Evolutionary conservation across 2,113 vertebrate genomes (phyloP), one percentile per base, ranked within the genome.

Genomic region (Pseudopodoces humilis): DNA sequence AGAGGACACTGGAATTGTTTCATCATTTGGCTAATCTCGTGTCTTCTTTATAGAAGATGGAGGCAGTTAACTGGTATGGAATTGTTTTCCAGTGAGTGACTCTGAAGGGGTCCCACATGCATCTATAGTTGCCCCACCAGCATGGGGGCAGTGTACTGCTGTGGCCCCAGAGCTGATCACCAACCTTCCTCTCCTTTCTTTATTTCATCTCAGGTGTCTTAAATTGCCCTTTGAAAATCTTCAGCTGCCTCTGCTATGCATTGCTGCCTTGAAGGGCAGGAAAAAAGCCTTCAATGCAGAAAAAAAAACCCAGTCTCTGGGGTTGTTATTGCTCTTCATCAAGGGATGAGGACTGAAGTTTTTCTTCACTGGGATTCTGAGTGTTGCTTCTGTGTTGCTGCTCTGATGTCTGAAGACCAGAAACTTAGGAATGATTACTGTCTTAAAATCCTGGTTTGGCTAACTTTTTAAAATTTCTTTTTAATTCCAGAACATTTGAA

Each of bases 401-500:
- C 55, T 84, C 24, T 78, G 22, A 25, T 74, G 41, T 74, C 50
- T 65, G 28, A 87, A 33, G 16, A 33, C 25, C 58, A 77, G 15
- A 9, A 72, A 22, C 2, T 74, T 77, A 59, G 33, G 50, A 70
- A 76, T 50, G 27, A 5, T 77, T 77, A 15, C 53, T 88, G 12
- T 49, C 24, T 63, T 86, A 71, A 91, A 86, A 67, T 71, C 31
- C 13, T 70, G 13, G 2, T 88, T 91, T 80, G 19, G 9, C 71
- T 95, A 74, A 95, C 47, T 1, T 3, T 18, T 83, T n/a, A 59
- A 41, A 0, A 64, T 92, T 69, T 94, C 20, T 70, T 80, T 60
- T 87, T 49, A 28, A 71, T 94, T 96, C 33, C 86, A 97, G 97
- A 85, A 62, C 15, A 70, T 50, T 24, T 64, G 35, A 81, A 80